Conservation (phyloP, 1,140 invertebrate species). For the Bombus waltoni region DNA sequence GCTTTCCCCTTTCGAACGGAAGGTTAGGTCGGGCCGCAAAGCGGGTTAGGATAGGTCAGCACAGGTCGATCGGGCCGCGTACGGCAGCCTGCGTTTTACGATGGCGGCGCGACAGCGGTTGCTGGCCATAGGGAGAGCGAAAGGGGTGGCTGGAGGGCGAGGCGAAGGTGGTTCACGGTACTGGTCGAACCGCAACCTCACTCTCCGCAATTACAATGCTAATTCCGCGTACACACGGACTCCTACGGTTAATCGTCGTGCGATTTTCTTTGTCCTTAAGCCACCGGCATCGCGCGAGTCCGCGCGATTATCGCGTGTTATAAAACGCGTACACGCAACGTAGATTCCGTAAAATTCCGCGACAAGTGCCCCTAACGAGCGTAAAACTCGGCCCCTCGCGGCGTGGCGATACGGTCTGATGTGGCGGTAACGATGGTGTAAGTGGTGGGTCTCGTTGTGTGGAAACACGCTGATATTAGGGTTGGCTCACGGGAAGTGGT, state of each 20-base stretch:
- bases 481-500: not conserved
- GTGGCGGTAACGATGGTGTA: constrained; percentile 14
- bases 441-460: not conserved
- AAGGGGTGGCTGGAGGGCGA: not conserved
- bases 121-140: not conserved
- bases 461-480: not conserved
- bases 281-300: not conserved
- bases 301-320: constrained; percentile 40
- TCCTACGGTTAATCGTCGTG: constrained; percentile 59
- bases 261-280: constrained; percentile 56
- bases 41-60: constrained; percentile 56
- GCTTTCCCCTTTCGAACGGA: constrained; percentile 26
- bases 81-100: constrained; percentile 62
- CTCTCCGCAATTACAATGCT: constrained; percentile 67
- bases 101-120: constrained; percentile 52
- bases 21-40: constrained; percentile 40
- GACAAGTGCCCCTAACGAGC: constrained; percentile 29
- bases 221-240: constrained; percentile 60
- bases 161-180: constrained; percentile 19
- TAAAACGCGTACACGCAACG: constrained; percentile 18
- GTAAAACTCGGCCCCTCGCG: constrained; percentile 13
- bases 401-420: not conserved
- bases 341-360: not conserved
- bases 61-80: constrained; percentile 58
- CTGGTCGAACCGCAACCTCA: constrained; percentile 57